These are phyloP conservation scores for Rhinogobio ventralis DNA, from an alignment of 2,797 vertebrate species.

Conservation along the genomic window DNA sequence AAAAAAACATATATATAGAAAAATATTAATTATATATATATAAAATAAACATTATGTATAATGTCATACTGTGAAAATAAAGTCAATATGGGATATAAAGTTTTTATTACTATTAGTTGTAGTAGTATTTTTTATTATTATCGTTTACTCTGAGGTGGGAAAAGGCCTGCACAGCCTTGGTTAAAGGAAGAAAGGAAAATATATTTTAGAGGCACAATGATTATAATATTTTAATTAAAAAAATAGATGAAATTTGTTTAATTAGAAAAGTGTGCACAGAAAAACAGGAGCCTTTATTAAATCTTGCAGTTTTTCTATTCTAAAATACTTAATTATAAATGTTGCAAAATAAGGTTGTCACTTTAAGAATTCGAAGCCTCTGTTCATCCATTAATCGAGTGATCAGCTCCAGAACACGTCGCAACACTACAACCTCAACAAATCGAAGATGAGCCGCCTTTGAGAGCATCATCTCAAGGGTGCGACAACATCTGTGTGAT, in stretches of 20 bases:
- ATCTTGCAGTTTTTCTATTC: neutral
- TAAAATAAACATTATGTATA: neutral
- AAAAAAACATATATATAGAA: no score
- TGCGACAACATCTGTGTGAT: constrained; percentile 64
- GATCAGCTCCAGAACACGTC: neutral
- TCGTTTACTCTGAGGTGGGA: neutral
- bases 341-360: constrained; percentile 11
- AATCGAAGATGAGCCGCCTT: neutral
- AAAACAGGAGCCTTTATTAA: neutral
- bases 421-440: constrained; percentile 2
- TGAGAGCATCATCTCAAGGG: constrained; percentile 13
- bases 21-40: neutral
- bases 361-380: neutral
- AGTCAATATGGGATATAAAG: neutral
- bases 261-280: neutral
- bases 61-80: no score
- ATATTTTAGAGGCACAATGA: neutral
- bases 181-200: neutral
- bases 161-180: neutral
- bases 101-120: neutral
- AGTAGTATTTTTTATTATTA: neutral
- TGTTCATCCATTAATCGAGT: constrained; percentile 2
- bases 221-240: neutral
- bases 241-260: neutral
- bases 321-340: neutral